These are phyloP conservation scores for Acanthisitta chloris DNA, from an alignment of 2,113 vertebrate genomes.

Conservation along the genomic window DNA sequence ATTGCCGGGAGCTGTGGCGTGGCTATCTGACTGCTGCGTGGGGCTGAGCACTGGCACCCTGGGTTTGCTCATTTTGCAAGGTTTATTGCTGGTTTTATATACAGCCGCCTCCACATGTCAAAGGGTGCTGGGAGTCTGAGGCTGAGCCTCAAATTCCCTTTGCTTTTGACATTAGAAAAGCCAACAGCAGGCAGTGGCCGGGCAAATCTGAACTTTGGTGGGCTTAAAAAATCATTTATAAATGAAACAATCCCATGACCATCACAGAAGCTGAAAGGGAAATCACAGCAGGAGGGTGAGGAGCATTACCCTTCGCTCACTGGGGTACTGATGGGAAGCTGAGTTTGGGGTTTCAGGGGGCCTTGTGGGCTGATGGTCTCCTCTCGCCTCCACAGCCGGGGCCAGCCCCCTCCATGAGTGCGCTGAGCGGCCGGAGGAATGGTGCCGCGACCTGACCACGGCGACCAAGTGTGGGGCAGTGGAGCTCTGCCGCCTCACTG, in stretches of 20 bases:
- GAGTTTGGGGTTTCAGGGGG: accelerated
- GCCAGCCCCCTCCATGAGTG: slow-evolving; percentile 85
- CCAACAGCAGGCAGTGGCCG: accelerated
- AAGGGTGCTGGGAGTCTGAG: not conserved
- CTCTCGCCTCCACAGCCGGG: slow-evolving; percentile 65
- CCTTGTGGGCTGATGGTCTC: not conserved
- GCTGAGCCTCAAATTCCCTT: not conserved
- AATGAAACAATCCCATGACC: accelerated
- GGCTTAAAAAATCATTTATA: not conserved
- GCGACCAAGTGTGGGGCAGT: slow-evolving; percentile 85
- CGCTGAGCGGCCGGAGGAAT: slow-evolving; percentile 78
- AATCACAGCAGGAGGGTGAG: not conserved
- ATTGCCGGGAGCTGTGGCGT: not conserved
- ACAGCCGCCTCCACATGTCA: too few relatives aligned
- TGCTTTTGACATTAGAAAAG: not conserved
- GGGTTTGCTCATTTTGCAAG: too few relatives aligned
- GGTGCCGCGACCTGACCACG: slow-evolving; percentile 84
- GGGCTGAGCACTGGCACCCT: too few relatives aligned
- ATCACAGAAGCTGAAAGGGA: not conserved
- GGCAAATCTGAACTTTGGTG: not conserved
- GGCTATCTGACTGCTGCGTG: accelerated
- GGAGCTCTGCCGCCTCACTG: slow-evolving; percentile 82
- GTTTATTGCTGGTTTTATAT: too few relatives aligned
- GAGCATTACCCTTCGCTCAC: accelerated
- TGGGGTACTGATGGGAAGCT: too few relatives aligned